A percentile compares a stretch with the other conserved stretches of the same genome.
Conservation (phyloP, 2,888 invertebrate species). For the Ellobium chinense region DNA sequence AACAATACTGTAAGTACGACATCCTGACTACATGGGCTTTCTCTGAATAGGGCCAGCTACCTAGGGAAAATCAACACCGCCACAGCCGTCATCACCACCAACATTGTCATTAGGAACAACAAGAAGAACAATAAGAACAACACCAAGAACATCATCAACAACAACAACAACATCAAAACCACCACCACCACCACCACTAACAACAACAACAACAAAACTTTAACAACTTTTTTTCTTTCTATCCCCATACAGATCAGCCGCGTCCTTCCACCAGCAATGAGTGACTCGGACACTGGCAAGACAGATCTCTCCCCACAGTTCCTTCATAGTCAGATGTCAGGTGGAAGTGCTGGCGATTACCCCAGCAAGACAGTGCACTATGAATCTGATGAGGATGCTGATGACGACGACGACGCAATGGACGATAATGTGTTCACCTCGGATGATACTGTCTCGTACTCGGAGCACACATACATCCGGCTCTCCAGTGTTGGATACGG, state of each 20-base stretch:
- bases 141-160: too few relatives aligned
- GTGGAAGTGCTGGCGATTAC: background rate
- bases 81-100: too few relatives aligned
- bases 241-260: background rate
- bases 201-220: too few relatives aligned
- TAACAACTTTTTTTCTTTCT: too few relatives aligned
- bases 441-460: background rate
- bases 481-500: background rate
- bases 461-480: background rate
- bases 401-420: constrained; percentile 1
- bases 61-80: too few relatives aligned
- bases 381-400: background rate
- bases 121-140: too few relatives aligned
- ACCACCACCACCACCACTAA: too few relatives aligned
- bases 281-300: background rate
- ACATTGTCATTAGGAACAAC: too few relatives aligned
- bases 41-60: too few relatives aligned
- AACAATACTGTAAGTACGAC: too few relatives aligned
- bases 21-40: too few relatives aligned
- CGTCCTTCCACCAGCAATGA: background rate
- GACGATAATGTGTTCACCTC: constrained; percentile 13
- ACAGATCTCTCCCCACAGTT: background rate
- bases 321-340: background rate
- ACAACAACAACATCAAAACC: too few relatives aligned
- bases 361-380: background rate